A percentile compares a stretch with the other conserved stretches of the same genome.
These are phyloP conservation scores for Halictus rubicundus DNA, from an alignment of 1,140 invertebrate species.

Conservation along the genomic window DNA sequence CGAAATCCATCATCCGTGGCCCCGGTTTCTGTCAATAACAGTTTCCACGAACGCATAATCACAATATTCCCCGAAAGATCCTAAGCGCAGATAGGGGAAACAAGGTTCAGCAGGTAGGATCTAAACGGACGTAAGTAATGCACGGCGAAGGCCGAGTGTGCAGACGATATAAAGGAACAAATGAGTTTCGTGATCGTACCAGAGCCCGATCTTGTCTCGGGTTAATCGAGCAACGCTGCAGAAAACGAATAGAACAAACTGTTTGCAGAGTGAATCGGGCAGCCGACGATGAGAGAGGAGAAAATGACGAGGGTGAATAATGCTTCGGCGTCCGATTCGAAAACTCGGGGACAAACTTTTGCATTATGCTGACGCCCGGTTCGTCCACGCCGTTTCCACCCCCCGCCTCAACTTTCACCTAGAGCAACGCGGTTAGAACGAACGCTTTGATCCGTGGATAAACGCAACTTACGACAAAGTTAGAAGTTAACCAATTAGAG, in stretches of 20 bases:
- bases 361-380: neutral
- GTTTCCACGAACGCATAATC: constrained; percentile 46
- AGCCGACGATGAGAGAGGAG: constrained; percentile 17
- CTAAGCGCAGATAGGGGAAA: constrained; percentile 26
- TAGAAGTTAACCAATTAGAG: too few relatives aligned
- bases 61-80: constrained; percentile 34
- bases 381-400: neutral
- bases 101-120: constrained; percentile 48
- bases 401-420: neutral
- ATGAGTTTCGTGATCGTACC: constrained; percentile 68
- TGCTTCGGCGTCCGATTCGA: constrained; percentile 41
- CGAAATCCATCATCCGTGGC: neutral
- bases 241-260: constrained; percentile 49
- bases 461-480: too few relatives aligned
- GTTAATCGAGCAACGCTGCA: constrained; percentile 63
- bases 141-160: constrained; percentile 18
- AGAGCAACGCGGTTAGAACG: too few relatives aligned
- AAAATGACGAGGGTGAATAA: constrained; percentile 45
- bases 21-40: constrained; percentile 39
- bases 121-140: constrained; percentile 59
- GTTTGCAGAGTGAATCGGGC: constrained; percentile 31
- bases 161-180: constrained; percentile 65
- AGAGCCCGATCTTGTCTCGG: constrained; percentile 69
- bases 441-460: too few relatives aligned
- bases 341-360: constrained; percentile 26